Evolutionary conservation across 2,888 invertebrate genomes (phyloP).

Genomic region (Dioctria rufipes): DNA sequence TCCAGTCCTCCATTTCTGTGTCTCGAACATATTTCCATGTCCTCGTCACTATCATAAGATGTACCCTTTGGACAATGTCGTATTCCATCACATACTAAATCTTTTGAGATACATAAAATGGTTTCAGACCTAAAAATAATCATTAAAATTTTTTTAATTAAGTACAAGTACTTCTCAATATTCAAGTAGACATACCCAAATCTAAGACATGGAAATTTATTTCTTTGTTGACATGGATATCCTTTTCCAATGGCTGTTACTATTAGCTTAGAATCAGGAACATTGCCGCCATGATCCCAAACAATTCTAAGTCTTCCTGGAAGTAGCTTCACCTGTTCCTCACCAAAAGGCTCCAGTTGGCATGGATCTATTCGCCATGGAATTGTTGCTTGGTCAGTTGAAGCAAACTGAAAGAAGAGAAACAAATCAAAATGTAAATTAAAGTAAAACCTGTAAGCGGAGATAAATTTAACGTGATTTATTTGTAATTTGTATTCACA

Average conservation of each 20-base stretch:
- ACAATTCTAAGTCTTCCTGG: constrained; percentile 75
- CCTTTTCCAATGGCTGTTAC: constrained; percentile 70
- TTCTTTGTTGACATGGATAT: constrained; percentile 66
- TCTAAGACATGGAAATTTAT: constrained; percentile 68
- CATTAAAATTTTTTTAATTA: neutral
- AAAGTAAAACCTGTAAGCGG: neutral
- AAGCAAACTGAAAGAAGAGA: constrained; percentile 49
- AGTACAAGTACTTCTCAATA: neutral
- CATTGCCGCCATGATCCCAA: constrained; percentile 71
- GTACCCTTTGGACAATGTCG: constrained; percentile 79
- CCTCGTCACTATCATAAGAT: constrained; percentile 74
- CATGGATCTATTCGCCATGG: constrained; percentile 76
- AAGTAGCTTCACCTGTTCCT: constrained; percentile 74
- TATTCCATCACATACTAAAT: constrained; percentile 79
- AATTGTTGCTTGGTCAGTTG: constrained; percentile 70
- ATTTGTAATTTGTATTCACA: neutral
- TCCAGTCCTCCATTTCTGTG: constrained; percentile 64
- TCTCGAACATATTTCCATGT: constrained; percentile 68
- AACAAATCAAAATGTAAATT: neutral
- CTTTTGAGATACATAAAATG: constrained; percentile 77
- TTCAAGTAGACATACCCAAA: constrained; percentile 66
- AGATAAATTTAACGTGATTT: neutral
- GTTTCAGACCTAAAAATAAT: constrained; percentile 65
- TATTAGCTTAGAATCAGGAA: constrained; percentile 68
- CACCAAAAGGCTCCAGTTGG: constrained; percentile 70